phyloP scores from a whole-genome alignment of 2,113 vertebrate genomes.

The Corythornis madagascariensis region DNA sequence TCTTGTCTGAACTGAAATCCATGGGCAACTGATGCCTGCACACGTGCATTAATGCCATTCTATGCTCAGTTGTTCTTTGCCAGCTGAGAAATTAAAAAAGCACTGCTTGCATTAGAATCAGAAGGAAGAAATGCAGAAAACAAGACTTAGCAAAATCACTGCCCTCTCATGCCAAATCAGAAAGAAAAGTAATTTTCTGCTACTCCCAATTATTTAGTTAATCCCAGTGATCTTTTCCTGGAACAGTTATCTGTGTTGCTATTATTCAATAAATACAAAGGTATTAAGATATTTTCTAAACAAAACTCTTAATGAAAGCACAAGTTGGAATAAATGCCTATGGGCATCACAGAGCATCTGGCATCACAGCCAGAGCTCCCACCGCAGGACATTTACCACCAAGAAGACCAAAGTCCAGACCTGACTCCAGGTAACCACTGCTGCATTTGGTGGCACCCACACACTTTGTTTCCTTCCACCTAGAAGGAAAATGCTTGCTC shows the following conservation, averaged over 20 bases:
- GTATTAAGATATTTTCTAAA: slow-evolving; percentile 42
- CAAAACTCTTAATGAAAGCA: slow-evolving; percentile 20
- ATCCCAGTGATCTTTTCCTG: slow-evolving; percentile 35
- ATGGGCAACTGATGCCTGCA: not conserved
- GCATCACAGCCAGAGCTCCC: slow-evolving; percentile 32
- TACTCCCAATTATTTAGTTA: slow-evolving; percentile 29
- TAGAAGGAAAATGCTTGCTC: not conserved
- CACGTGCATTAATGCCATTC: not conserved
- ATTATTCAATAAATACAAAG: slow-evolving; percentile 30
- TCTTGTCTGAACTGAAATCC: not conserved
- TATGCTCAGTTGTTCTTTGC: not conserved
- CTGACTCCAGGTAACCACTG: not conserved
- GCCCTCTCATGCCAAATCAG: not conserved
- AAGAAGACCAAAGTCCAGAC: fast-evolving
- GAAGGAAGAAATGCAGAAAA: not conserved
- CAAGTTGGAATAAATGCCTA: not conserved
- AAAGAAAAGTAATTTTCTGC: not conserved
- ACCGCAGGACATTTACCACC: not conserved
- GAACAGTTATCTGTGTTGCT: not conserved
- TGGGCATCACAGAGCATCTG: not conserved
- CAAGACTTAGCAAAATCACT: slow-evolving; percentile 10
- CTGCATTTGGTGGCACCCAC: fast-evolving
- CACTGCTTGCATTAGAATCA: not conserved
- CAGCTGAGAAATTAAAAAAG: not conserved
- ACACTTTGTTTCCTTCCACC: fast-evolving